phyloP scores from a whole-genome alignment of 1,140 invertebrate genomes.

The Trachelipus rathkii region DNA sequence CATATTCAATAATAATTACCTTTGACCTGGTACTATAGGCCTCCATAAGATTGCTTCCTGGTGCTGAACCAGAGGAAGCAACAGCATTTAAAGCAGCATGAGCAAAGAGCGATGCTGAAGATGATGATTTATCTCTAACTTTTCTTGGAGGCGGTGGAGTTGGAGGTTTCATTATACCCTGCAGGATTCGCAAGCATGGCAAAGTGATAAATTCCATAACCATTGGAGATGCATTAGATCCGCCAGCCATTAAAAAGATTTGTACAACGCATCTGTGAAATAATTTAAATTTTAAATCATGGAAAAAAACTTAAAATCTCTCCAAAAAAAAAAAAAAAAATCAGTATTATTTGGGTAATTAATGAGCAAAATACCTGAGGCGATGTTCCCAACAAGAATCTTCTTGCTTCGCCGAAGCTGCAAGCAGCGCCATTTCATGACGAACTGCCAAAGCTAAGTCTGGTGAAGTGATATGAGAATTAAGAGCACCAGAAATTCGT shows the following conservation, averaged over 20 bases:
- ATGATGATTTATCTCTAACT: constrained; percentile 36
- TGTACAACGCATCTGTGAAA: constrained; percentile 67
- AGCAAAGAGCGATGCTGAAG: constrained; percentile 16
- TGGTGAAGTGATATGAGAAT: constrained; percentile 54
- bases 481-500: constrained; percentile 61
- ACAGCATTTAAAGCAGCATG: constrained; percentile 2
- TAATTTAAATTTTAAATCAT: too few relatives aligned
- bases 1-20: neutral
- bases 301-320: too few relatives aligned
- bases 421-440: constrained; percentile 82
- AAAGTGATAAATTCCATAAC: constrained; percentile 72
- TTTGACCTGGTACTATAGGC: constrained; percentile 37
- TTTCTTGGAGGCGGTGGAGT: constrained; percentile 39
- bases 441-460: constrained; percentile 72
- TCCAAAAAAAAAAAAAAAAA: too few relatives aligned
- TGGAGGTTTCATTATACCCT: constrained; percentile 67
- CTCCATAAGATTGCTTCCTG: constrained; percentile 30
- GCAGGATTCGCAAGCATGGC: constrained; percentile 79
- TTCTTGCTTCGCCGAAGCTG: constrained; percentile 81
- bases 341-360: neutral
- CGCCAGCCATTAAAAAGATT: constrained; percentile 70
- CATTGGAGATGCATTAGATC: constrained; percentile 63
- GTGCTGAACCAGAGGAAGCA: constrained; percentile 6
- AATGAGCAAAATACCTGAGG: constrained; percentile 56
- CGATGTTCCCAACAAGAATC: constrained; percentile 94